Conservation (phyloP, 2,797 vertebrate species). For the Chloroceryle amazona region DNA sequence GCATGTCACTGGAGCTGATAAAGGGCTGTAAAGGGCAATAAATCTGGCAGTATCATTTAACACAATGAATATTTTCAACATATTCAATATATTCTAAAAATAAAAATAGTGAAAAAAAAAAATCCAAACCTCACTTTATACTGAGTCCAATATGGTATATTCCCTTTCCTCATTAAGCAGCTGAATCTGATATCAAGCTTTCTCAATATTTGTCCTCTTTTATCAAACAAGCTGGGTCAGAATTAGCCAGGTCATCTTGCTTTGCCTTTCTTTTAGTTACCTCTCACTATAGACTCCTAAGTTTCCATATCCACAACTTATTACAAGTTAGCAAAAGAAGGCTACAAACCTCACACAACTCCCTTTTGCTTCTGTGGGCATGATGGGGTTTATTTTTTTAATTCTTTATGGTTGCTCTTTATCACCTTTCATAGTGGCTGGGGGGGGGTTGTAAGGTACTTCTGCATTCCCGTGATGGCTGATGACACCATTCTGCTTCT, state of each 20-base stretch:
- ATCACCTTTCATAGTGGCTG: neutral
- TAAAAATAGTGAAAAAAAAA: neutral
- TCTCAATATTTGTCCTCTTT: neutral
- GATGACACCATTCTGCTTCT: neutral
- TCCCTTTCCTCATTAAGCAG: neutral
- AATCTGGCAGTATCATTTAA: neutral
- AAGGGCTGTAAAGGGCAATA: neutral
- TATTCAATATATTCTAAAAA: neutral
- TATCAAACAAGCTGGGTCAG: neutral
- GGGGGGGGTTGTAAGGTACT: neutral
- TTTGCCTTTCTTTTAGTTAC: neutral
- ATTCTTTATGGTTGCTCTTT: neutral
- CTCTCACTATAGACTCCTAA: neutral
- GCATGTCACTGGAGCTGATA: neutral
- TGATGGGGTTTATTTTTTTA: neutral
- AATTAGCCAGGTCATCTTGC: neutral
- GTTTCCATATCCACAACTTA: neutral
- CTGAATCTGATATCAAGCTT: neutral
- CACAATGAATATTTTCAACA: neutral
- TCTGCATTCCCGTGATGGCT: neutral
- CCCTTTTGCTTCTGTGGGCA: neutral
- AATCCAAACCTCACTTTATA: neutral
- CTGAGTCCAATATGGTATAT: neutral
- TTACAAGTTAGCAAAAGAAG: neutral
- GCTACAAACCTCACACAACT: neutral